These are phyloP conservation scores for Catharus minimus DNA, from an alignment of 2,113 vertebrate species.

Conservation along the genomic window DNA sequence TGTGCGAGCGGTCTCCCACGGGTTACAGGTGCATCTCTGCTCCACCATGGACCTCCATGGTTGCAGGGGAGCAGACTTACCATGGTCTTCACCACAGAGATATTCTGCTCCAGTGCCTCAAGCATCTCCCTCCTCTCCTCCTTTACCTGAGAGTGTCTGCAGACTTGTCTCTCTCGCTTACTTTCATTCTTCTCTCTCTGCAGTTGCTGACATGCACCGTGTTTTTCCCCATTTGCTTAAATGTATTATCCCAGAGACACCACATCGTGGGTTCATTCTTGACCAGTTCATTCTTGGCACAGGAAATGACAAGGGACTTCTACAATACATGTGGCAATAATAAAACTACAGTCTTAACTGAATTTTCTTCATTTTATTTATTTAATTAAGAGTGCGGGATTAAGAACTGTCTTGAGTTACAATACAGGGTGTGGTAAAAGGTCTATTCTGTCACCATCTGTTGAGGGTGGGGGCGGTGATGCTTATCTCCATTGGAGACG, in stretches of 20 bases:
- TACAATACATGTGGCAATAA: not conserved
- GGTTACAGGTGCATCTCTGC: no score
- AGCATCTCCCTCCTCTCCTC: not conserved
- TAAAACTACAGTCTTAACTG: not conserved
- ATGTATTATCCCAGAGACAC: not conserved
- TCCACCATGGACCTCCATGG: no score
- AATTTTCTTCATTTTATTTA: not conserved
- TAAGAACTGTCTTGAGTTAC: not conserved
- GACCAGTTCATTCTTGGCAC: not conserved
- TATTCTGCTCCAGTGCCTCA: no score
- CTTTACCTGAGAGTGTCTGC: not conserved
- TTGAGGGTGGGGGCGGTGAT: no score
- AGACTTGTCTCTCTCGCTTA: not conserved
- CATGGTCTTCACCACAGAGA: no score
- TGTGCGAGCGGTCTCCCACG: no score
- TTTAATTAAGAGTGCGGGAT: not conserved
- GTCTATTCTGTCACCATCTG: no score
- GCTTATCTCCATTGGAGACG: no score
- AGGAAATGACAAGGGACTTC: not conserved
- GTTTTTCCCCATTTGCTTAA: not conserved
- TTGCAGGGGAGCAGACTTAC: no score
- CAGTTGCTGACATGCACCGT: accelerated
- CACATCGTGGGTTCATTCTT: not conserved
- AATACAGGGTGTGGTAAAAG: no score
- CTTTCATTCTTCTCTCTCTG: not conserved